Conservation (phyloP, 2,888 invertebrate species). For the Liposcelis brunnea region DNA sequence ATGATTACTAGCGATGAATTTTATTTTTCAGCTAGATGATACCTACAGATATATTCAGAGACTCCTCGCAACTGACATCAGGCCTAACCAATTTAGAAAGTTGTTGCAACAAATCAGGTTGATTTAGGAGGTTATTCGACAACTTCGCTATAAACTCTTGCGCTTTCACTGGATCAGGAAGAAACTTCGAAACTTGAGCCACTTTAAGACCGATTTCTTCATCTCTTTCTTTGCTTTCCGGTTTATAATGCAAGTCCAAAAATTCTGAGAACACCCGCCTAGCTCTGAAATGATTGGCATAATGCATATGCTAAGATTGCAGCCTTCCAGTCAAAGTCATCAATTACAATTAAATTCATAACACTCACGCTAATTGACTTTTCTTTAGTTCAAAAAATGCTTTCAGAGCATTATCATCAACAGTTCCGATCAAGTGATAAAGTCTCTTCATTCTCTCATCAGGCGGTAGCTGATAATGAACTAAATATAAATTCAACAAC, state of each 20-base stretch:
- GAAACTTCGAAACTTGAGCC: conserved; percentile 35
- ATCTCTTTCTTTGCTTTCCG: conserved; percentile 47
- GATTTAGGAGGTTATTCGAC: conserved; percentile 58
- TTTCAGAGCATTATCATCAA: conserved; percentile 89
- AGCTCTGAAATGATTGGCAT: conserved; percentile 32
- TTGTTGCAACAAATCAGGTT: conserved; percentile 41
- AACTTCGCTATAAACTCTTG: conserved; percentile 75
- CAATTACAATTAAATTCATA: too few species aligned
- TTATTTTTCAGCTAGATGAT: too few species aligned
- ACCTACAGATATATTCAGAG: conserved; percentile 73
- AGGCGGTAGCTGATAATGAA: conserved; percentile 77
- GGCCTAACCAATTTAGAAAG: conserved; percentile 63
- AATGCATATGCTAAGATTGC: too few species aligned
- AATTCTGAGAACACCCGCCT: conserved; percentile 72
- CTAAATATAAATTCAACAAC: conserved; percentile 81
- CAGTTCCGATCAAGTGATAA: conserved; percentile 77
- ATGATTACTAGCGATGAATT: too few species aligned
- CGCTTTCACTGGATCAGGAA: conserved; percentile 85
- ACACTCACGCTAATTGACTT: conserved; percentile 54
- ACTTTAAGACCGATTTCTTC: conserved; percentile 41
- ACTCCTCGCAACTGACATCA: conserved; percentile 84
- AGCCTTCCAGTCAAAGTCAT: too few species aligned
- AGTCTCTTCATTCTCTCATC: conserved; percentile 84
- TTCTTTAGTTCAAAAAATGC: conserved; percentile 86
- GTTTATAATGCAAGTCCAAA: conserved; percentile 64